Base-by-base conservation (phyloP, 1,140 invertebrate genomes). In the Magallana angulata region DNA sequence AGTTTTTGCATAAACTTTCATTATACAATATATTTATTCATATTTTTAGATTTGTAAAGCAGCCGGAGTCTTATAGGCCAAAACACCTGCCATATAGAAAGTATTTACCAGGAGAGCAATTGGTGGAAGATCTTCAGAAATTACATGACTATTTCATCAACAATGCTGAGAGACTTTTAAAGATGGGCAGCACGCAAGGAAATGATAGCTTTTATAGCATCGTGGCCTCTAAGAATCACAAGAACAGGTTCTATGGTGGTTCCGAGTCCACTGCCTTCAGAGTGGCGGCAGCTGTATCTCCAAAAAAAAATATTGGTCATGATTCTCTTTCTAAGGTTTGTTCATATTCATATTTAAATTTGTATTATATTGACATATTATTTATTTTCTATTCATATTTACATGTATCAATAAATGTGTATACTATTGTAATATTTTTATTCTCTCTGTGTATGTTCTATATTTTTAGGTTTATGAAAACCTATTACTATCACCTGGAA, bases 121-220 rank as follows among this genome's bases (percentile, higher is more conserved):
- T 87, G 7, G 14, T 30, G 56, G 24, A 60, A 7, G 80, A 83
- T 18, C 48, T 87, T 8, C 16, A 36, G 14, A 12, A 56, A 11
- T 48, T 87, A 5, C 64, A 83, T 62, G n/a, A 64, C 6, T 8
- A 12, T 36, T 58, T 64, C 24, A 57, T 16, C 7, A 24, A 62
- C 11, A 87, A 71, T 83, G 18, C 59, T 7, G 24, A 36, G 0
- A 84, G 76, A 76, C 64, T 76, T n/a, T 48, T 59, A n/a, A 62
- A 81, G 4, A 64, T 59, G 6, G 80, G 30, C 12, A 60, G 57
- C 9, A 87, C 86, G 9, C 60, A 83, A 62, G 64, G 81, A 60
- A 48, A 82, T 11, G 86, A 87, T 16, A 64, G 80, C 12, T 87
- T 87, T 14, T 84, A 84, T 56, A 83, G 84, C 60, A 87, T 84